Base-by-base conservation (phyloP, 2,797 vertebrate genomes). In the Mallotus villosus region DNA sequence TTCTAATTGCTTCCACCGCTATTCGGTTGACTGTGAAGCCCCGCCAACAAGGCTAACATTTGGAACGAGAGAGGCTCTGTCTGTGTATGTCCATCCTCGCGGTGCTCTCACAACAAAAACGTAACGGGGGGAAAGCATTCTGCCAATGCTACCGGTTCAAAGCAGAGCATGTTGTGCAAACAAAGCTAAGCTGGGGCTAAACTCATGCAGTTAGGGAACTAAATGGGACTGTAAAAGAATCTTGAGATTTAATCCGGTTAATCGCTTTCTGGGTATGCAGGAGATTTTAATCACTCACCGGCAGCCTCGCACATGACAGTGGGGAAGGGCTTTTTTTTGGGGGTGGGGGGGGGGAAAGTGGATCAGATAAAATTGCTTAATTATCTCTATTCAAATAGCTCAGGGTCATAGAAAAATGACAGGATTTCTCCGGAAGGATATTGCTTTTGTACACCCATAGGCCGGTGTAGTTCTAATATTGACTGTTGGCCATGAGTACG, bases 391-490 rank as follows among this genome's bases (percentile, higher is more conserved):
- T 88, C 75, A 84, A 88, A 86, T 80, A 78, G 81, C 87, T 88
- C 76, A 41, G 63, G 84, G 82, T 78, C 70, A 78, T 76, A 87
- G 80, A 87, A 78, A 85, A 82, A 90, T 85, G 67, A 68, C 79
- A 85, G 73, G 74, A 81, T 89, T 88, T 84, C 79, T 55, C 81
- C 65, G 81, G 80, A 74, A 82, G 84, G 83, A 85, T 87, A 89
- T 91, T 91, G 85, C 88, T 88, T 87, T 85, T 90, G 76, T 87
- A 86, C 87, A 84, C 87, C 88, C 82, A 88, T 86, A 81, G 79
- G 81, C 79, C 76, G 82, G 58, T 68, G 37, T 49, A 82, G 79
- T 82, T 86, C 71, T 81, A 85, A 86, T 89, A 86, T 84, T 84
- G 83, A 86, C 83, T 83, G 65, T 75, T 69, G 74, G 78, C 62